These are phyloP conservation scores for Altica lythri DNA, from an alignment of 2,888 invertebrate species.

Conservation along the genomic window DNA sequence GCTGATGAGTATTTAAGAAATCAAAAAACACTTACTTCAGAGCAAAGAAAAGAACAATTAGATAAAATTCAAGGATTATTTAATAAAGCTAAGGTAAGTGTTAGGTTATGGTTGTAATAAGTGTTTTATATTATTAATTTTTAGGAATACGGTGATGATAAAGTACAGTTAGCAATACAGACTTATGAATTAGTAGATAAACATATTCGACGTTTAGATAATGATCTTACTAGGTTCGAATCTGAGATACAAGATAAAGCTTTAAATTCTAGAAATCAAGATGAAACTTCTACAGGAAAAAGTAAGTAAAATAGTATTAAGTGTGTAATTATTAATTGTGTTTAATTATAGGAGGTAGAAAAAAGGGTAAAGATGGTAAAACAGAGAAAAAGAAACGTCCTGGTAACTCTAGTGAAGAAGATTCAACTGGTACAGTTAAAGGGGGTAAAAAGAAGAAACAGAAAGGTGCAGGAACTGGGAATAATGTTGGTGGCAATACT, in stretches of 20 bases:
- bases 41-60: slow-evolving; percentile 82
- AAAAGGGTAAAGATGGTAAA: slow-evolving; percentile 69
- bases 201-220: slow-evolving; percentile 93
- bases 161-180: slow-evolving; percentile 96
- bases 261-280: slow-evolving; percentile 72
- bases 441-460: slow-evolving; percentile 64
- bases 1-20: slow-evolving; percentile 80
- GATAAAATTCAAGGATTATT: slow-evolving; percentile 86
- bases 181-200: slow-evolving; percentile 98
- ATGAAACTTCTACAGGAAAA: slow-evolving; percentile 66
- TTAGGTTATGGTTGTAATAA: not conserved
- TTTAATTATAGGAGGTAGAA: slow-evolving; percentile 65
- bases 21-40: slow-evolving; percentile 72
- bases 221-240: slow-evolving; percentile 95
- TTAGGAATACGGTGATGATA: slow-evolving; percentile 91
- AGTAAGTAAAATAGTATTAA: slow-evolving; percentile 59
- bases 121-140: slow-evolving; percentile 17
- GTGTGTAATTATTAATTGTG: too few relatives aligned
- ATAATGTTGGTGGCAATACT: slow-evolving; percentile 50
- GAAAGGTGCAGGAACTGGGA: slow-evolving; percentile 56
- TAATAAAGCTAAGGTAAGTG: slow-evolving; percentile 79
- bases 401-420: slow-evolving; percentile 60
- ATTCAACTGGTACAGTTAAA: slow-evolving; percentile 54
- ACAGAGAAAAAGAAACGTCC: slow-evolving; percentile 65
- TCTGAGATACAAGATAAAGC: slow-evolving; percentile 96